Evolutionary conservation across 37 sponge, comb jelly and placozoan species (phyloP).

Genomic region (Aphrocallistes beatrix): DNA sequence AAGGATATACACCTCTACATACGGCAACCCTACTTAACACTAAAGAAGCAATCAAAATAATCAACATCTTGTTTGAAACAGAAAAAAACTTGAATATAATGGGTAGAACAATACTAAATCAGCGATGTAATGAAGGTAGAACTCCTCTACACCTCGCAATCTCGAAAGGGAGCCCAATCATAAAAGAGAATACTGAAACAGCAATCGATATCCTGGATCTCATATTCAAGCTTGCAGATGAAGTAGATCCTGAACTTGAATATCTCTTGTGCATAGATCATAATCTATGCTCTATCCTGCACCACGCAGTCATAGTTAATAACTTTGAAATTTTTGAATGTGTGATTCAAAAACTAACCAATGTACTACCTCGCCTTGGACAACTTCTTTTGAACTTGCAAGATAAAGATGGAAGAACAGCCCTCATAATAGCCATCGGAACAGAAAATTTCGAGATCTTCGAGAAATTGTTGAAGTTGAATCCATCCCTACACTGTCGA

Average conservation of each 20-base stretch:
- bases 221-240: background rate
- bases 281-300: background rate
- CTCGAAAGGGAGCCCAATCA: background rate
- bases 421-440: background rate
- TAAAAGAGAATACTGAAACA: background rate
- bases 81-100: background rate
- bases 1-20: background rate
- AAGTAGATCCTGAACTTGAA: background rate
- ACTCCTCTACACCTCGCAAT: background rate
- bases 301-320: background rate
- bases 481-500: background rate
- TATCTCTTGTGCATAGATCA: no score
- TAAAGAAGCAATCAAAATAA: background rate
- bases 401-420: background rate
- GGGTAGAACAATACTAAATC: background rate
- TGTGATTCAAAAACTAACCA: background rate
- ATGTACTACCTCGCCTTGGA: background rate
- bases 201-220: background rate
- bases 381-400: background rate
- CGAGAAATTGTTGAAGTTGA: background rate
- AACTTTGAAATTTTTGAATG: background rate
- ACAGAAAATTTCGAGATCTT: background rate
- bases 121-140: background rate
- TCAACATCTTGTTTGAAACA: background rate
- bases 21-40: background rate